phyloP scores from a whole-genome alignment of 1,140 invertebrate species.

The Drosophila nikananu region DNA sequence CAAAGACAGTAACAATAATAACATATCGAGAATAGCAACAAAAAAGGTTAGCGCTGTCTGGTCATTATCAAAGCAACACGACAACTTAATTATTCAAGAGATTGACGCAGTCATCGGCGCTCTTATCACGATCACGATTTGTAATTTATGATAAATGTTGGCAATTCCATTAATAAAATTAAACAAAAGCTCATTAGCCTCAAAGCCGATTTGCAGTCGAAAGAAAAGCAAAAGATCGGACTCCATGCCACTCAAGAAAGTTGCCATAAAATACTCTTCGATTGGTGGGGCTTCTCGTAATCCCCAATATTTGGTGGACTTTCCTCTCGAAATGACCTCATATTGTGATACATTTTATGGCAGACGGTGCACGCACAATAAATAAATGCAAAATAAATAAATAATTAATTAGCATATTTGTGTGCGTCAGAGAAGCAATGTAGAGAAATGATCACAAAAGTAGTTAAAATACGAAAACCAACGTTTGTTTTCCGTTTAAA shows the following conservation, averaged over 20 bases:
- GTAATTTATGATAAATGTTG: conserved; percentile 83
- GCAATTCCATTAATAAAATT: conserved; percentile 83
- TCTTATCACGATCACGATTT: conserved; percentile 81
- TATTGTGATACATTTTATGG: background rate
- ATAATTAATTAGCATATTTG: conserved; percentile 10
- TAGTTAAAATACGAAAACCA: background rate
- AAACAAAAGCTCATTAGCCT: conserved; percentile 79
- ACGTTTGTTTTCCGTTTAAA: background rate
- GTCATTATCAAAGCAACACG: conserved; percentile 64
- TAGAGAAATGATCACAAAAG: background rate
- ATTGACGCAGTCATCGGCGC: conserved; percentile 47
- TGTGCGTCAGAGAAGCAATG: background rate
- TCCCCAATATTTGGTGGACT: background rate
- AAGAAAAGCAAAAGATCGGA: conserved; percentile 34
- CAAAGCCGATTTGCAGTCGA: conserved; percentile 52
- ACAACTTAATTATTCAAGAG: conserved; percentile 80
- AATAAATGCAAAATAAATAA: background rate
- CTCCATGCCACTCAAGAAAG: conserved; percentile 14
- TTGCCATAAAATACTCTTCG: background rate
- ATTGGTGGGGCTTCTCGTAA: background rate
- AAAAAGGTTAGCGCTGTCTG: conserved; percentile 26
- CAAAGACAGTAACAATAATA: conserved; percentile 51
- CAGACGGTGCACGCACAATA: background rate
- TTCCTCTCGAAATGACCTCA: background rate
- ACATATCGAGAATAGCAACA: conserved; percentile 25